Base-by-base conservation (phyloP, 1,140 invertebrate genomes). In the Drosophila triauraria region DNA sequence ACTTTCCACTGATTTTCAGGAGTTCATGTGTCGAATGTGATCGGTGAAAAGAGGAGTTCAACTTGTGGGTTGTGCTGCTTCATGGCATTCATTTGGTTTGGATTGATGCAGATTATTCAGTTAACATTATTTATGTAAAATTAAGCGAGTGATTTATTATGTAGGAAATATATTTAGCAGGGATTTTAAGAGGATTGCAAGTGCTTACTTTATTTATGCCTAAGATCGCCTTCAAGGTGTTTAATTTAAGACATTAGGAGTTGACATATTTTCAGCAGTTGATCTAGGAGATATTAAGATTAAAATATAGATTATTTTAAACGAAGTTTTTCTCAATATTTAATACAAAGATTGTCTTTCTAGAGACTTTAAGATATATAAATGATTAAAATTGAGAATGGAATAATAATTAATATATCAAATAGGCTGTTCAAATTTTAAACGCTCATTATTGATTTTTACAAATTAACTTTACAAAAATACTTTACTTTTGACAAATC, bases 1-100 rank as follows among this genome's bases (percentile, higher is more conserved):
- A 60, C 67, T 72, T 72, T 72, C 69, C 53, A 60, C n/a, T 17
- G 69, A 72, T 50, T 30, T 72, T 10, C 7, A 43, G 53, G 51
- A 58, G 69, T 48, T 50, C 53, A 70, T 30, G 48, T 20, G 53
- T 32, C 32, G 32, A 54, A 60, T 9, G 44, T 48, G 43, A 35
- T 17, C 35, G 32, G 56, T 60, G 57, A 48, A 27, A 67, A 47
- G 38, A 38, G 13, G 38, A 72, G 70, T 72, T 72, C 35, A 51
- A 43, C 32, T 72, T 38, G 38, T 44, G 38, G 32, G n/a, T 12
- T 71, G 30, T 13, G 5, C 7, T 9, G 8, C 12, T 60, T 50
- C 47, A 67, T 51, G 46, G 65, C 50, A 70, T 71, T 48, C 43
- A 48, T 48, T 40, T 40, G 20, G 15, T 30, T 30, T 3, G 12